A percentile compares a stretch with the other conserved stretches of the same genome.
These are phyloP conservation scores for Xylocampa areola DNA, from an alignment of 2,888 invertebrate genomes.

Conservation along the genomic window DNA sequence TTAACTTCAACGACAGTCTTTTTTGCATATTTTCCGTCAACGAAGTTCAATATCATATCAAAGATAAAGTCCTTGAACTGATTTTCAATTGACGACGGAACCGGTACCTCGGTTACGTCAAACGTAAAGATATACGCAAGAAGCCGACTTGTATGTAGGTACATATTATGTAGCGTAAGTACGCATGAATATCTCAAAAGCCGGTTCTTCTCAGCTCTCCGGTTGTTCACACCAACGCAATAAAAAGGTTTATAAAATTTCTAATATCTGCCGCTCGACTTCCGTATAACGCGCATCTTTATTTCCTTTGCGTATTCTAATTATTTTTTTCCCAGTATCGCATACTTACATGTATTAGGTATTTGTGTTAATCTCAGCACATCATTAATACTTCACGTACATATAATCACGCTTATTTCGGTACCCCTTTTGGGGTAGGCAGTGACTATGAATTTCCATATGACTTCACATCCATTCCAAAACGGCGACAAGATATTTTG, in stretches of 20 bases:
- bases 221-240: slow-evolving; percentile 28
- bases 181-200: slow-evolving; percentile 30
- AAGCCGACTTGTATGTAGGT: no score
- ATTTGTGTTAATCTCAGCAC: not conserved
- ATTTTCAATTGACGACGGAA: not conserved
- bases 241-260: slow-evolving; percentile 21
- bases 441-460: no score
- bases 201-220: slow-evolving; percentile 35
- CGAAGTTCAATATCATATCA: no score
- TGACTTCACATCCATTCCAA: not conserved
- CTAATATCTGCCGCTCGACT: slow-evolving; percentile 2
- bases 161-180: no score
- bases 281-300: not conserved
- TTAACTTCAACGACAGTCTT: not conserved
- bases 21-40: not conserved
- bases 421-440: no score
- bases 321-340: not conserved
- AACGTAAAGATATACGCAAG: slow-evolving; percentile 23
- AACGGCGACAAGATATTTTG: slow-evolving; percentile 1
- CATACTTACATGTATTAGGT: not conserved
- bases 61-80: slow-evolving; percentile 16
- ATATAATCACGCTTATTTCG: no score
- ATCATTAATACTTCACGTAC: no score
- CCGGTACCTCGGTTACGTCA: slow-evolving; percentile 5
- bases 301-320: slow-evolving; percentile 2